Percentiles rank a stretch among this genome's conserved stretches.
Conservation (phyloP, 2,888 invertebrate species). For the Andrena camellia region DNA sequence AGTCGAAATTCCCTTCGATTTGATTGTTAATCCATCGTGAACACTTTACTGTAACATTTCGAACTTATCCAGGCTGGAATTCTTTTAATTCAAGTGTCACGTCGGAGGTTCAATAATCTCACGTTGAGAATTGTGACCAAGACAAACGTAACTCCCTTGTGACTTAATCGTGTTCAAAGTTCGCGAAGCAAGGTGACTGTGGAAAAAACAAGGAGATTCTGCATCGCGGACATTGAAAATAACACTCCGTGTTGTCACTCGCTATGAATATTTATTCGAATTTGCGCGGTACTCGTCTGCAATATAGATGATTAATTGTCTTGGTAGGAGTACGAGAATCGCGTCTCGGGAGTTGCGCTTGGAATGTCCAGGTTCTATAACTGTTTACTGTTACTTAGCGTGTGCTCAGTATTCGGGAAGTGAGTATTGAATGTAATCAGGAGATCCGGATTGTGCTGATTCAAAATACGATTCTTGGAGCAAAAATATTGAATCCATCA, state of each 20-base stretch:
- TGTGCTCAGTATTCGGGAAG: not conserved
- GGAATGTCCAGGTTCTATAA: not conserved
- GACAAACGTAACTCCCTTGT: not conserved
- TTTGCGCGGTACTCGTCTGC: not conserved
- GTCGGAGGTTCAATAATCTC: not conserved
- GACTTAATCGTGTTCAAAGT: not conserved
- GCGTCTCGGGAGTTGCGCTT: not conserved
- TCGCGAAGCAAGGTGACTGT: not conserved
- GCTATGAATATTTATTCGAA: constrained; percentile 17
- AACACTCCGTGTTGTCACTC: not conserved
- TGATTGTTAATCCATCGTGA: too few relatives aligned
- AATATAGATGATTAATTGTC: not conserved
- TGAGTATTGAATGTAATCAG: not conserved
- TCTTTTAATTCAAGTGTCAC: not conserved
- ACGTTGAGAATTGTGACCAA: not conserved
- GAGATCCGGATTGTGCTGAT: not conserved
- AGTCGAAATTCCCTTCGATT: not conserved
- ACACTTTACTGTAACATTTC: too few relatives aligned
- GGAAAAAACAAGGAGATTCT: not conserved
- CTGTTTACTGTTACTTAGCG: not conserved
- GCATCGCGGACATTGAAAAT: not conserved
- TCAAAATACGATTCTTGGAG: too few relatives aligned
- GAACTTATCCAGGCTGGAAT: too few relatives aligned
- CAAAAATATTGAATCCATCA: too few relatives aligned
- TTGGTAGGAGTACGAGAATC: not conserved